phyloP scores from a whole-genome alignment of 2,113 vertebrate genomes.

The Neolamprologus hecqui region DNA sequence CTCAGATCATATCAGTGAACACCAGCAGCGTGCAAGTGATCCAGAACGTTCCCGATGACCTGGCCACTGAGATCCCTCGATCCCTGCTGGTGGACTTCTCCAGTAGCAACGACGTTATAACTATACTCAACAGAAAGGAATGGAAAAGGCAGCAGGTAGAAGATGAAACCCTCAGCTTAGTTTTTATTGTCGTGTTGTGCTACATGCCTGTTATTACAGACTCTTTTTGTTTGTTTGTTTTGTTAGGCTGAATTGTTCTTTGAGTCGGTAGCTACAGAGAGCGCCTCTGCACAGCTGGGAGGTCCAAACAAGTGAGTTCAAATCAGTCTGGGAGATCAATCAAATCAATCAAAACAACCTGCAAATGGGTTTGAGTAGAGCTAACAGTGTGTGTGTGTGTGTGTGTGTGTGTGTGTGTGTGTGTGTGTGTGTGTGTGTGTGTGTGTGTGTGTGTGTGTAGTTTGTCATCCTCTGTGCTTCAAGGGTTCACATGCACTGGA shows the following conservation, averaged over 20 bases:
- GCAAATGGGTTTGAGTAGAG: not conserved
- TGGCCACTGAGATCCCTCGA: conserved; percentile 59
- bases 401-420: no score
- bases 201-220: not conserved
- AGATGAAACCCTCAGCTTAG: not conserved
- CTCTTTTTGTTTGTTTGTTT: not conserved
- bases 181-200: not conserved
- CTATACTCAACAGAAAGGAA: conserved; percentile 53
- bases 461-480: no score
- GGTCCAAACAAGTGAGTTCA: conserved; percentile 40
- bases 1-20: conserved; percentile 52
- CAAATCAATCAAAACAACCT: not conserved
- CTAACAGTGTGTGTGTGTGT: no score
- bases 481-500: no score
- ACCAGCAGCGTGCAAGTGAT: conserved; percentile 17
- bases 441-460: no score
- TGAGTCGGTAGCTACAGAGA: not conserved
- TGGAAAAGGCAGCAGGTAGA: conserved; percentile 66
- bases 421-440: no score
- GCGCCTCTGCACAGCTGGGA: not conserved
- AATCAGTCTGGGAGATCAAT: not conserved
- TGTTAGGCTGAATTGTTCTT: conserved; percentile 65
- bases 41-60: conserved; percentile 52
- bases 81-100: conserved; percentile 32
- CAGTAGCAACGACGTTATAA: not conserved